These are phyloP conservation scores for Asteroscopus sphinx DNA, from an alignment of 2,888 invertebrate species.

Conservation along the genomic window DNA sequence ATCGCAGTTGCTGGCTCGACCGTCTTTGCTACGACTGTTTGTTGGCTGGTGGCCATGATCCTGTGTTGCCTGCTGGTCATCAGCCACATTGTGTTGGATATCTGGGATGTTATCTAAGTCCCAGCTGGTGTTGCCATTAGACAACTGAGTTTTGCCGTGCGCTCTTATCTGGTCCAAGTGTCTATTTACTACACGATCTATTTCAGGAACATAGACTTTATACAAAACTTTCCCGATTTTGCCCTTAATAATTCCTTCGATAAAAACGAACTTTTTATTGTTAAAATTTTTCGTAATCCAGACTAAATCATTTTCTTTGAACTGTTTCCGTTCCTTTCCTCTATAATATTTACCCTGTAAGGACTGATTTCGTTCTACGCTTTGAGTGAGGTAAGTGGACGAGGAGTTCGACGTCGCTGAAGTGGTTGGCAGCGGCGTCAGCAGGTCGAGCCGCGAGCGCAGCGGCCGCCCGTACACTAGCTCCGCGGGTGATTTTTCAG, in stretches of 20 bases:
- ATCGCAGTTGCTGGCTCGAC: no score
- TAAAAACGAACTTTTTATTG: slow-evolving; percentile 1
- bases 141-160: no score
- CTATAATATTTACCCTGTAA: slow-evolving; percentile 29
- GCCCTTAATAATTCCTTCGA: slow-evolving; percentile 1
- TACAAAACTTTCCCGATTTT: slow-evolving; percentile 4
- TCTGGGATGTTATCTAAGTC: neutral
- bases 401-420: no score
- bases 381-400: no score
- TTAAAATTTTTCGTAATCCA: slow-evolving; percentile 3
- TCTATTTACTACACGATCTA: neutral
- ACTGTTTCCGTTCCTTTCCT: neutral
- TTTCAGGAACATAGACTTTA: neutral
- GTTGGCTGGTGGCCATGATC: no score
- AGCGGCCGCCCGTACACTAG: slow-evolving; percentile 37
- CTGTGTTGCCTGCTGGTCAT: no score
- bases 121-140: neutral
- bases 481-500: slow-evolving; percentile 45
- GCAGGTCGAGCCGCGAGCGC: slow-evolving; percentile 34
- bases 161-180: slow-evolving; percentile 3
- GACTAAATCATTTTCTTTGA: slow-evolving; percentile 1
- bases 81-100: neutral
- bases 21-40: no score
- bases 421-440: no score
- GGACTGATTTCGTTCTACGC: no score